Evolutionary conservation across 2,888 invertebrate species (phyloP).

Genomic region (Trissolcus brochymenae): DNA sequence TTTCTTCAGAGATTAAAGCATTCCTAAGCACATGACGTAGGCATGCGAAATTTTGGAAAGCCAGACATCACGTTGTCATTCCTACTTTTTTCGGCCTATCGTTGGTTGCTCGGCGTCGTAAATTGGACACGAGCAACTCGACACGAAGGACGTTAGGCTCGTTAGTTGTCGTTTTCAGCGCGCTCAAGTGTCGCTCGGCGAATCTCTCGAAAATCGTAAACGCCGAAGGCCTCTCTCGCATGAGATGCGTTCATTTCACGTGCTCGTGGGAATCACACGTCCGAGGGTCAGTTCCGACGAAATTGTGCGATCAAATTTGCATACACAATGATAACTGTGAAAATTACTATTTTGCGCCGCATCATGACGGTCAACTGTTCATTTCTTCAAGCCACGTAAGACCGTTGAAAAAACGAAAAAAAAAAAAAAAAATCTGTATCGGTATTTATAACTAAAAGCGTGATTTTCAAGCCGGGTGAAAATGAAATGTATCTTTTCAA

Average conservation of each 20-base stretch:
- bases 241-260: slow-evolving; percentile 53
- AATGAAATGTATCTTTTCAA: too few relatives aligned
- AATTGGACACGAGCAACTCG: slow-evolving; percentile 40
- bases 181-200: slow-evolving; percentile 36
- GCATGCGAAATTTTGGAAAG: slow-evolving; percentile 37
- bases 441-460: too few relatives aligned
- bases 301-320: neutral
- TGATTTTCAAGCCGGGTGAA: too few relatives aligned
- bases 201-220: slow-evolving; percentile 50
- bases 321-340: too few relatives aligned
- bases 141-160: slow-evolving; percentile 52
- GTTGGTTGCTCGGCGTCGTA: slow-evolving; percentile 33
- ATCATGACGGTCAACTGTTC: too few relatives aligned
- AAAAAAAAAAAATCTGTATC: too few relatives aligned
- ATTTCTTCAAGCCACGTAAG: too few relatives aligned
- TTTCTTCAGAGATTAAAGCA: slow-evolving; percentile 7
- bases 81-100: slow-evolving; percentile 30
- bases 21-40: slow-evolving; percentile 5
- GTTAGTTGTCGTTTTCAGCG: slow-evolving; percentile 39
- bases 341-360: neutral
- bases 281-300: slow-evolving; percentile 36
- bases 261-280: slow-evolving; percentile 48
- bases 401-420: too few relatives aligned
- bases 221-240: slow-evolving; percentile 35
- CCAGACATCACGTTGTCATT: slow-evolving; percentile 24